Base-by-base conservation (phyloP, 2,113 vertebrate species). In the Aviceda subcristata region DNA sequence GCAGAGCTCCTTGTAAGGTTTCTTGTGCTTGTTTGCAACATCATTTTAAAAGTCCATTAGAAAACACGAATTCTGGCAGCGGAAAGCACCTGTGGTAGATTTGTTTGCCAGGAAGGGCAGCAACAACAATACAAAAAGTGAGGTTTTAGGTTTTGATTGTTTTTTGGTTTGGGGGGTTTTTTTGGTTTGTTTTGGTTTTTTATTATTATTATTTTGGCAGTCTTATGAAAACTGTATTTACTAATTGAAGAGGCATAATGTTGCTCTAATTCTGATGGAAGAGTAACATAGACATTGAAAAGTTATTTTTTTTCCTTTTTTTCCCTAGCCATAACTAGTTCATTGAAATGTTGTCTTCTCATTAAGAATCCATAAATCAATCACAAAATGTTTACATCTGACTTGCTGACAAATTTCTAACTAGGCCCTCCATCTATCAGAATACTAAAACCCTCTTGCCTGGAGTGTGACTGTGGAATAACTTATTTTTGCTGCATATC, bases 261-360 rank as follows among this genome's bases (percentile, higher is more conserved):
- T 66, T 69, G 6, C 23, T 78, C 17, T 90, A 29, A 48, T 55
- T 75, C 60, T 88, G 46, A 45, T 43, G 6, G 17, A 68, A 73
- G 15, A 51, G 6, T 64, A 86, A 41, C 10, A 26, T 7, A 74
- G 4, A 13, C 5, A 62, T 53, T 87, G 1, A 39, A 79, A 79
- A 41, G 2, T 1, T 0, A 0, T 50, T 69, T 20, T 69, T 20
- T 38, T 46, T 12, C 1, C 2, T 2, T 9, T 53, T 36, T 10
- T 72, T 38, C 1, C 8, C 15, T 53, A 34, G 20, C 27, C 29
- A 12, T 60, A 64, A 38, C 14, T 83, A 72, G 36, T 56, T 92
- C 9, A 73, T 57, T 4, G 4, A 55, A 59, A 72, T 32, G 4
- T 29, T 78, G 13, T 67, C 34, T 88, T 90, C 11, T 78, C 10